These are phyloP conservation scores for Heliconius eleuchia DNA, from an alignment of 1,140 invertebrate genomes.

Conservation along the genomic window DNA sequence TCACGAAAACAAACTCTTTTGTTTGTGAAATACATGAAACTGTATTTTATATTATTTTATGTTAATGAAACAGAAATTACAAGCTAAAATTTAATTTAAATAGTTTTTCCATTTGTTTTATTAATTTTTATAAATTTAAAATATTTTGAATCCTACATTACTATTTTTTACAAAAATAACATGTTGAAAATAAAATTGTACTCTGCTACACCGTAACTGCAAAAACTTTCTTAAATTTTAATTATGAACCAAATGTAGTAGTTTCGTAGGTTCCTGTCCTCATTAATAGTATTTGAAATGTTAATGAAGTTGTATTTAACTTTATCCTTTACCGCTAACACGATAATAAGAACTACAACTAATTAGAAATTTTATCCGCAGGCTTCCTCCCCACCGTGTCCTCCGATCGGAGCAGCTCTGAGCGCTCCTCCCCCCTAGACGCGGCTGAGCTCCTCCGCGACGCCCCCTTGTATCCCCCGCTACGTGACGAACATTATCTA, in stretches of 20 bases:
- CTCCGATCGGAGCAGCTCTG: slow-evolving; percentile 58
- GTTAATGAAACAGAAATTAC: neutral
- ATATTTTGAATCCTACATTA: too few relatives aligned
- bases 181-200: neutral
- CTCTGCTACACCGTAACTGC: neutral
- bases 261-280: neutral
- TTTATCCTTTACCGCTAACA: slow-evolving; percentile 17
- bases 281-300: slow-evolving; percentile 15
- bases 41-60: neutral
- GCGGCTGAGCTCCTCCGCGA: slow-evolving; percentile 64
- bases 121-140: too few relatives aligned
- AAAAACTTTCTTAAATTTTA: slow-evolving; percentile 13
- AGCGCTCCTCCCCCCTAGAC: slow-evolving; percentile 50
- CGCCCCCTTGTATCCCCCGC: slow-evolving; percentile 67
- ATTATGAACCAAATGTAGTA: neutral
- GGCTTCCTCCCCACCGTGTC: slow-evolving; percentile 49
- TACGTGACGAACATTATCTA: slow-evolving; percentile 47
- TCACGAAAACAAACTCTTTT: slow-evolving; percentile 2
- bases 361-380: slow-evolving; percentile 43
- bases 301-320: slow-evolving; percentile 12
- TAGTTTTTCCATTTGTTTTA: neutral
- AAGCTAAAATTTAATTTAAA: neutral
- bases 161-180: neutral
- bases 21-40: neutral
- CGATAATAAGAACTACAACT: slow-evolving; percentile 14